phyloP scores from a whole-genome alignment of 2,113 vertebrate genomes.

The Elanoides forficatus region DNA sequence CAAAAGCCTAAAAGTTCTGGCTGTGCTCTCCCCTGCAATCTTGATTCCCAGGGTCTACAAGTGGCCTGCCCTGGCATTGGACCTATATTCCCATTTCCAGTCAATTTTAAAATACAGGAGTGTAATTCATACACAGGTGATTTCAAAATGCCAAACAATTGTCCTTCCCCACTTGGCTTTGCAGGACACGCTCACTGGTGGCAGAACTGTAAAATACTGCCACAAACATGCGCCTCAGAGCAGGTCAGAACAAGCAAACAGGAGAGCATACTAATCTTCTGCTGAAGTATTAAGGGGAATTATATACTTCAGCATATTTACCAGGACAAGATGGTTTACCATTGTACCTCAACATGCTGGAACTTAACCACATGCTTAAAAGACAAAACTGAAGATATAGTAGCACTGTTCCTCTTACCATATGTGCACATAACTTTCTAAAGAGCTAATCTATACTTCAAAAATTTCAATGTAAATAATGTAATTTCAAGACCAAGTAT shows the following conservation, averaged over 20 bases:
- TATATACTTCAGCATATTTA: constrained; percentile 17
- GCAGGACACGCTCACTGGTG: background rate
- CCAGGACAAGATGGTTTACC: background rate
- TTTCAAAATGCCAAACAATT: background rate
- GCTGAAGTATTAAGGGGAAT: background rate
- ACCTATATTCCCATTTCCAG: background rate
- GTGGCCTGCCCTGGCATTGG: background rate
- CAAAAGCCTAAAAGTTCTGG: background rate
- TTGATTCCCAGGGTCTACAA: background rate
- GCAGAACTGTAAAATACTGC: background rate
- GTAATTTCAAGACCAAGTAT: no score
- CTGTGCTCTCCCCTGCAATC: background rate
- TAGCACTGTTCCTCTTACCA: background rate
- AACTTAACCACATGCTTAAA: background rate
- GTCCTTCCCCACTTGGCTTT: background rate
- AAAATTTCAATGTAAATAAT: no score
- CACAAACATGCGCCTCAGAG: background rate
- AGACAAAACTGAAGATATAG: background rate
- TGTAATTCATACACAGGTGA: background rate
- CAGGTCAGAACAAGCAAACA: constrained; percentile 29
- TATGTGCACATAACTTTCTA: fast-evolving
- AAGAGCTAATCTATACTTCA: background rate
- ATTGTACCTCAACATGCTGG: background rate
- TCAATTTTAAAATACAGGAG: background rate
- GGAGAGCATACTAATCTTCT: background rate